Conservation (phyloP, 2,888 invertebrate genomes). For the Parthenolecanium corni region DNA sequence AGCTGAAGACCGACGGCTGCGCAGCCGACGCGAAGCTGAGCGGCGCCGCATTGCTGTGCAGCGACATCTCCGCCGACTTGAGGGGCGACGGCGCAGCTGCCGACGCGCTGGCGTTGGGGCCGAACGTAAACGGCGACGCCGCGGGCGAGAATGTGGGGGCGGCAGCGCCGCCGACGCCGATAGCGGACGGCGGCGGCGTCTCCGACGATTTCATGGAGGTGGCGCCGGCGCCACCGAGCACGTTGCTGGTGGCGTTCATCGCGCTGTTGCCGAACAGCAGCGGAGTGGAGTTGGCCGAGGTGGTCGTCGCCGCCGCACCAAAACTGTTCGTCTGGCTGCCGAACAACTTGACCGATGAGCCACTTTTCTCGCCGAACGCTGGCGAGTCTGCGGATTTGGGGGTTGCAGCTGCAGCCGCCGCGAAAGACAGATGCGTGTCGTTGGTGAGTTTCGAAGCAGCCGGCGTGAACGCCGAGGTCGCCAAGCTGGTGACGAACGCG, state of each 20-base stretch:
- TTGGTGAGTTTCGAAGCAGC: too few relatives aligned
- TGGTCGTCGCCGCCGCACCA: not conserved
- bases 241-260: too few relatives aligned
- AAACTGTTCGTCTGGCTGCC: not conserved
- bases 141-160: not conserved
- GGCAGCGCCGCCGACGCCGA: not conserved
- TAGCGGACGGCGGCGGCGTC: not conserved
- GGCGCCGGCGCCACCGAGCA: too few relatives aligned
- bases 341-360: not conserved
- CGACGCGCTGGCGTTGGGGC: not conserved
- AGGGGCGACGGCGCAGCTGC: not conserved
- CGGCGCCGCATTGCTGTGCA: not conserved
- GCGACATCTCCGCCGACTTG: not conserved
- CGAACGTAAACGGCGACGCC: not conserved
- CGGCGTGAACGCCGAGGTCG: not conserved
- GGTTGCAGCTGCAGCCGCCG: too few relatives aligned
- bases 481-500: not conserved
- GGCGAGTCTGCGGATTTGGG: too few relatives aligned
- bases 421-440: too few relatives aligned
- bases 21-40: not conserved
- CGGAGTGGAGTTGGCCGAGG: not conserved
- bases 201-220: too few relatives aligned
- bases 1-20: too few relatives aligned
- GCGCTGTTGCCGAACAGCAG: too few relatives aligned
- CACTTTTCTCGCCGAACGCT: not conserved